Evolutionary conservation across 2,113 vertebrate genomes (phyloP).

Genomic region (Turdus rufiventris): DNA sequence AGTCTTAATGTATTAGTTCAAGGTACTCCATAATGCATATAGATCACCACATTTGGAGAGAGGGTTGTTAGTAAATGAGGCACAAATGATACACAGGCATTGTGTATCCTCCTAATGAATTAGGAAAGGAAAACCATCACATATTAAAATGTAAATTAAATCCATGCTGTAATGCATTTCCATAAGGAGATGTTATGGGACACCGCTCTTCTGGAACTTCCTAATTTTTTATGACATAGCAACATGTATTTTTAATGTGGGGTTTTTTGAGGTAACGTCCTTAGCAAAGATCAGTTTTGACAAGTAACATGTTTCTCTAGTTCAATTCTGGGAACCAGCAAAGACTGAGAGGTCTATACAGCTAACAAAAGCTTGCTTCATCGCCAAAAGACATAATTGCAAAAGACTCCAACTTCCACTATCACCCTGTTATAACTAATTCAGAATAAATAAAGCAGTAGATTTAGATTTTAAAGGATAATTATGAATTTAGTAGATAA

Average conservation of each 20-base stretch:
- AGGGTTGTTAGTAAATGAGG: not conserved
- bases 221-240: not conserved
- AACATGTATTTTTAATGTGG: not conserved
- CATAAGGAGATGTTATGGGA: not conserved
- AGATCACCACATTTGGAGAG: not conserved
- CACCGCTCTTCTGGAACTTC: not conserved
- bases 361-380: not conserved
- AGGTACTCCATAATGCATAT: not conserved
- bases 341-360: not conserved
- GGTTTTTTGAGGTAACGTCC: not conserved
- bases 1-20: not conserved
- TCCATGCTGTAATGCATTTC: not conserved
- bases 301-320: not conserved
- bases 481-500: not conserved
- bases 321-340: not conserved
- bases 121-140: not conserved
- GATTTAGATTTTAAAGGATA: not conserved
- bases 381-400: not conserved
- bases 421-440: not conserved
- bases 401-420: not conserved
- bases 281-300: not conserved
- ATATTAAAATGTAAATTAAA: not conserved
- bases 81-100: not conserved
- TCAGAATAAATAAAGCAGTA: conserved; percentile 1
- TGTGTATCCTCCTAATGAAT: not conserved